phyloP scores from a whole-genome alignment of 1,140 invertebrate species.

The Helicoverpa armigera region DNA sequence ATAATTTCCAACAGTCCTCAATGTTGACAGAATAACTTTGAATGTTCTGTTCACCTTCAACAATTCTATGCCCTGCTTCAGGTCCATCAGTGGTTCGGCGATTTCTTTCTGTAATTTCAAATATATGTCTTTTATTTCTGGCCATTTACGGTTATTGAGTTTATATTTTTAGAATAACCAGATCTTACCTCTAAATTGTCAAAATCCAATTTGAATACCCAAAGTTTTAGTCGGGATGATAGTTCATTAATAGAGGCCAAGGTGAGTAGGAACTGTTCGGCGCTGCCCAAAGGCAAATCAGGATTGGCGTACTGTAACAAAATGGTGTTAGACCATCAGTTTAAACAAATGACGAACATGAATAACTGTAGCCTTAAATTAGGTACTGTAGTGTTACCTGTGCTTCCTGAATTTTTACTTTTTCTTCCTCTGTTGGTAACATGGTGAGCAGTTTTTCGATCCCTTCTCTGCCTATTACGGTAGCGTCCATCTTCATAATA shows the following conservation, averaged over 20 bases:
- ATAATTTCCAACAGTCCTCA: conserved; percentile 98
- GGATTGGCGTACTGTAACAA: conserved; percentile 93
- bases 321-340: no score
- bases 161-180: neutral
- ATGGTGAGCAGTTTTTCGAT: conserved; percentile 99
- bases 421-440: conserved; percentile 99
- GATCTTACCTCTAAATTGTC: conserved; percentile 95
- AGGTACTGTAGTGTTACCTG: conserved; percentile 84
- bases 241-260: conserved; percentile 98
- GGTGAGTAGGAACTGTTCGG: conserved; percentile 99
- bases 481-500: conserved; percentile 99
- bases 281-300: conserved; percentile 97
- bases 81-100: conserved; percentile 98
- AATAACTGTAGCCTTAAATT: no score
- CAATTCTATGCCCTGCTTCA: conserved; percentile 98
- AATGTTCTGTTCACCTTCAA: conserved; percentile 97
- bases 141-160: neutral
- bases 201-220: conserved; percentile 99
- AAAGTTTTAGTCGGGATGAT: conserved; percentile 97
- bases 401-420: conserved; percentile 98
- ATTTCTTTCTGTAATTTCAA: conserved; percentile 92
- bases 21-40: conserved; percentile 96
- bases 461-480: conserved; percentile 99
- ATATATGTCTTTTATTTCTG: neutral
- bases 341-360: no score